Evolutionary conservation across 2,797 vertebrate species (phyloP).

Genomic region (Tokudaia muenninki): DNA sequence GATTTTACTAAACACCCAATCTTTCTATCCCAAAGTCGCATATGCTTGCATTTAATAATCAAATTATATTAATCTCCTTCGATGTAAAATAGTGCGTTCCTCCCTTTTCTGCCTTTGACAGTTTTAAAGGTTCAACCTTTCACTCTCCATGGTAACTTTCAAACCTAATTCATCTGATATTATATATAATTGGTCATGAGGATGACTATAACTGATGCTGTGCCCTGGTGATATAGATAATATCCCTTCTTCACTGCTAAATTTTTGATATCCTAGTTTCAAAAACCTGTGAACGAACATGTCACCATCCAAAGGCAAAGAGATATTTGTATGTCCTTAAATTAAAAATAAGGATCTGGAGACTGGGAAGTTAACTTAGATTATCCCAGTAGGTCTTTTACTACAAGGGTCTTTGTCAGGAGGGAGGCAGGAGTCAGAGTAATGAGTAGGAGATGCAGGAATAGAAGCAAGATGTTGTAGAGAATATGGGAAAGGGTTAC

Average conservation of each 20-base stretch:
- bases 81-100: neutral
- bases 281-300: neutral
- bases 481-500: neutral
- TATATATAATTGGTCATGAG: neutral
- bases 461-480: neutral
- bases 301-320: neutral
- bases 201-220: neutral
- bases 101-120: neutral
- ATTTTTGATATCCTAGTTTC: neutral
- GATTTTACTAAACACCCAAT: neutral
- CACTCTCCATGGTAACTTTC: neutral
- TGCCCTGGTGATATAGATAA: neutral
- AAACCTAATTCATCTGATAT: neutral
- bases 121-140: neutral
- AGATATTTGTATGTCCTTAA: neutral
- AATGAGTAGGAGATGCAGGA: neutral
- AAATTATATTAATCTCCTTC: neutral
- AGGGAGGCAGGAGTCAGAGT: neutral
- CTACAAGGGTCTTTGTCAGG: neutral
- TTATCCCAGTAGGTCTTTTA: neutral
- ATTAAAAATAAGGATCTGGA: neutral
- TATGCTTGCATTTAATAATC: neutral
- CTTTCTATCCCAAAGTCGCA: neutral
- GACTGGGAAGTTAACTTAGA: neutral
- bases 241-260: neutral